phyloP scores from a whole-genome alignment of 1,140 invertebrate genomes.

The Atopsyche davidsoni region DNA sequence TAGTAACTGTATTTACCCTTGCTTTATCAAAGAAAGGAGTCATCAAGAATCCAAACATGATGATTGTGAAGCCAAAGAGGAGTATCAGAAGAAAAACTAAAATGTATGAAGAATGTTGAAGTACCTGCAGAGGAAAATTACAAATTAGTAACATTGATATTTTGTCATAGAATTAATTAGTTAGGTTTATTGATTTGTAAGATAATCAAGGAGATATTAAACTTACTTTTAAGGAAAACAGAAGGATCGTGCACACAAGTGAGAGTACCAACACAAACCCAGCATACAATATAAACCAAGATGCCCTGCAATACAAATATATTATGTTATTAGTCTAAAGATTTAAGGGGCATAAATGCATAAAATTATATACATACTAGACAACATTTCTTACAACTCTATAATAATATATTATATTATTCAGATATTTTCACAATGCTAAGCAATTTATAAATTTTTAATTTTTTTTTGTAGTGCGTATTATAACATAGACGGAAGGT shows the following conservation, averaged over 20 bases:
- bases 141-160: not conserved
- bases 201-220: not conserved
- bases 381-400: no score
- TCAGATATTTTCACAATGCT: no score
- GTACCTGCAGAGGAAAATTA: constrained; percentile 53
- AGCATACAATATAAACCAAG: constrained; percentile 78
- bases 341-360: no score
- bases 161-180: not conserved
- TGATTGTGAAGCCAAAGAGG: constrained; percentile 74
- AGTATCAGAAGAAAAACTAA: constrained; percentile 73
- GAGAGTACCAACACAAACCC: constrained; percentile 66
- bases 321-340: no score
- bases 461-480: no score
- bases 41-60: constrained; percentile 77
- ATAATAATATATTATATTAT: no score
- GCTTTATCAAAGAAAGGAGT: constrained; percentile 83
- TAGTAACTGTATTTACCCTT: constrained; percentile 52
- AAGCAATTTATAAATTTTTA: no score
- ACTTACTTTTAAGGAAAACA: constrained; percentile 53
- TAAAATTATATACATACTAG: no score
- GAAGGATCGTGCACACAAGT: constrained; percentile 61
- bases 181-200: not conserved
- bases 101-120: constrained; percentile 70
- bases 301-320: constrained; percentile 55
- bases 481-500: no score